Evolutionary conservation across 2,797 vertebrate genomes (phyloP).

Genomic region (Pangasius mekongensis): DNA sequence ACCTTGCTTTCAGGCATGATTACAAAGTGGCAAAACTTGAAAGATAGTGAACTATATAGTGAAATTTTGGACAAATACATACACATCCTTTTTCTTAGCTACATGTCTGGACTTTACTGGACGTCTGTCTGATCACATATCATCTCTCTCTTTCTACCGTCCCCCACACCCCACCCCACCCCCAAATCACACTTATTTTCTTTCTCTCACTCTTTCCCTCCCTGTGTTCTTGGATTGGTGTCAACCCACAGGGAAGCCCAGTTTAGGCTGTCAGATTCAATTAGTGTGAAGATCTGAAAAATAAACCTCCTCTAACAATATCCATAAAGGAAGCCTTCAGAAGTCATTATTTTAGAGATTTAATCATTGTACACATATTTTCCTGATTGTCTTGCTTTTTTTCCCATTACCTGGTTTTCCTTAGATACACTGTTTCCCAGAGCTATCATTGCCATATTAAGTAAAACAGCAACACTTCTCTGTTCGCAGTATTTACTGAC

Average conservation of each 20-base stretch:
- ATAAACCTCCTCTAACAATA: slow-evolving; percentile 47
- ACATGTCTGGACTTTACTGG: neutral
- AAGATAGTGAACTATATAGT: neutral
- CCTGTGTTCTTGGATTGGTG: slow-evolving; percentile 47
- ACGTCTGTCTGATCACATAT: neutral
- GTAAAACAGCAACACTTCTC: neutral
- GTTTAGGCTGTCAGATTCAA: slow-evolving; percentile 53
- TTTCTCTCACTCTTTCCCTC: neutral
- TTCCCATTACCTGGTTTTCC: neutral
- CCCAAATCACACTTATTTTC: neutral
- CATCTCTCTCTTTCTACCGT: neutral
- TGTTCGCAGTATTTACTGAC: neutral
- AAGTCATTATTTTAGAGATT: slow-evolving; percentile 25
- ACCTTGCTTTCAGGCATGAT: neutral
- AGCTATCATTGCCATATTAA: neutral
- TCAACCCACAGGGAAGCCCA: slow-evolving; percentile 51
- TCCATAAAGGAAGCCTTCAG: slow-evolving; percentile 32
- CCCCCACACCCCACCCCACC: neutral
- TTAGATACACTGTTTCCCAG: neutral
- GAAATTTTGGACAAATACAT: neutral
- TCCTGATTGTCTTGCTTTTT: neutral
- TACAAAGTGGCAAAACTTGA: neutral
- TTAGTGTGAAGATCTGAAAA: slow-evolving; percentile 54
- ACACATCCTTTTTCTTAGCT: neutral
- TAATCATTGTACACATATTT: slow-evolving; percentile 16